Conservation (phyloP, 2,113 vertebrate species). For the Thinocorus orbignyianus region DNA sequence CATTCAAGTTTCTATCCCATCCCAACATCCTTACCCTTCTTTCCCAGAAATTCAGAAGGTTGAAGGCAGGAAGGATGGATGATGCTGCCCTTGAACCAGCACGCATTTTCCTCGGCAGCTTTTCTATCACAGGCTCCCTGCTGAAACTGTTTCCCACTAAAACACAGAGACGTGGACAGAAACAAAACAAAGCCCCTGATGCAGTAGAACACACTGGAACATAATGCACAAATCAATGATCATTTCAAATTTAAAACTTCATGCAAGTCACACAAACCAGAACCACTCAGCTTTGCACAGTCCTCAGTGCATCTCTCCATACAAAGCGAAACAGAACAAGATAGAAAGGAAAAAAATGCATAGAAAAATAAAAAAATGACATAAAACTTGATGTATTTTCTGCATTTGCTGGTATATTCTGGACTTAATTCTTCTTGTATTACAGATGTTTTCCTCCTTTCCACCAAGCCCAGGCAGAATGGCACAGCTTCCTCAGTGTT, state of each 20-base stretch:
- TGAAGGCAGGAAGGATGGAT: background rate
- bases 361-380: background rate
- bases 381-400: slow-evolving; percentile 28
- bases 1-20: background rate
- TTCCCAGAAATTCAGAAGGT: background rate
- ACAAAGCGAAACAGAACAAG: background rate
- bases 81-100: background rate
- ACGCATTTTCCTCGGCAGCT: background rate
- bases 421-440: slow-evolving; percentile 1
- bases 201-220: background rate
- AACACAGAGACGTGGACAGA: background rate
- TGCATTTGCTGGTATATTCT: background rate
- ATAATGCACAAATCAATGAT: slow-evolving; percentile 31
- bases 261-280: slow-evolving; percentile 19
- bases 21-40: background rate
- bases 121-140: slow-evolving; percentile 6
- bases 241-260: slow-evolving; percentile 35
- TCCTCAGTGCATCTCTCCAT: background rate
- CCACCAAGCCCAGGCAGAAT: background rate
- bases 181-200: slow-evolving; percentile 20
- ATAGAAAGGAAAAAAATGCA: background rate
- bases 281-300: background rate
- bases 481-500: slow-evolving; percentile 51
- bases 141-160: slow-evolving; percentile 5
- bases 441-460: background rate